phyloP scores from a whole-genome alignment of 2,888 invertebrate species.

The Spisula solida region DNA sequence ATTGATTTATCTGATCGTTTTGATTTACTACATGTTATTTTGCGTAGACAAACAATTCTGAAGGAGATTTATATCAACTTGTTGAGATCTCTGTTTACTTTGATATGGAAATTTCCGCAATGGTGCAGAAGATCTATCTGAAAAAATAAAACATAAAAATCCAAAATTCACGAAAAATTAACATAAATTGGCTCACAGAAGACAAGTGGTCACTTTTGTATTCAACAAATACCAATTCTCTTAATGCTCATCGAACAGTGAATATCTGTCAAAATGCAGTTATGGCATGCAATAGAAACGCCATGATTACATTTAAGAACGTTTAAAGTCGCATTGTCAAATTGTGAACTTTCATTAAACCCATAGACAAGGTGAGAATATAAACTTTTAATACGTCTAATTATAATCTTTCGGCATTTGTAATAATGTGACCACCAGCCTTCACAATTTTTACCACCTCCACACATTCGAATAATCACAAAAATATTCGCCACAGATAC shows the following conservation, averaged over 20 bases:
- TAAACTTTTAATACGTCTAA: no score
- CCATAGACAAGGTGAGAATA: no score
- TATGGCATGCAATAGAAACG: no score
- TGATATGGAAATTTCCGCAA: constrained; percentile 37
- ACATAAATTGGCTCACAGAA: not conserved
- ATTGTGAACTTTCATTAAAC: not conserved
- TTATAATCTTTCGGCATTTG: not conserved
- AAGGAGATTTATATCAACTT: not conserved
- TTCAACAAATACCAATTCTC: not conserved
- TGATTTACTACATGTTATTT: not conserved
- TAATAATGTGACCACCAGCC: no score
- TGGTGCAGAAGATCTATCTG: constrained; percentile 32
- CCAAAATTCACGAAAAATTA: not conserved
- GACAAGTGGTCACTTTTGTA: not conserved
- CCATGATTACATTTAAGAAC: no score
- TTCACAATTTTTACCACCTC: no score
- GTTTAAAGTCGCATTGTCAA: not conserved
- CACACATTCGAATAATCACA: not conserved
- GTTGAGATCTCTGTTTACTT: constrained; percentile 28
- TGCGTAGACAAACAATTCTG: not conserved
- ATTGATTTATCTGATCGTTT: not conserved
- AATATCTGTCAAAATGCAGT: no score
- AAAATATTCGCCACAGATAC: not conserved
- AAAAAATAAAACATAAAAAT: constrained; percentile 20
- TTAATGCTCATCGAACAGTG: no score